These are phyloP conservation scores for Eriosoma lanigerum DNA, from an alignment of 1,140 invertebrate genomes.

Conservation along the genomic window DNA sequence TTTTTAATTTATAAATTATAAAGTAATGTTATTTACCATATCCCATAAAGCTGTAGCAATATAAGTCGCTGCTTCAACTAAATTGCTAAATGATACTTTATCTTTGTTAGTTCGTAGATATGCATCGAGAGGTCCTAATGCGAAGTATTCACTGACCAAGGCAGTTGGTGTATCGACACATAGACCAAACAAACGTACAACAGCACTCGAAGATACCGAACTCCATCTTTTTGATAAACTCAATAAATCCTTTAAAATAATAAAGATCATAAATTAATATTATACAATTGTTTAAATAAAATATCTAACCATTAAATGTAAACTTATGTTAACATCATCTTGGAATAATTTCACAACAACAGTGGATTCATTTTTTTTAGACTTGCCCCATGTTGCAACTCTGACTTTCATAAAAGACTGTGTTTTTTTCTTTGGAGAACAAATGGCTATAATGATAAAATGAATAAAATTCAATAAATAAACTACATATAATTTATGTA, in stretches of 20 bases:
- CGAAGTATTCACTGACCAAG: constrained; percentile 78
- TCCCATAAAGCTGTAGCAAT: constrained; percentile 80
- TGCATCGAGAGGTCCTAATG: constrained; percentile 73
- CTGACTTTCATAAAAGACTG: constrained; percentile 44
- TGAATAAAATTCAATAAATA: not conserved
- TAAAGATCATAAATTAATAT: constrained; percentile 54
- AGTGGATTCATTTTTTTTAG: constrained; percentile 43
- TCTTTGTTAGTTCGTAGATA: constrained; percentile 66
- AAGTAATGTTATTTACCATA: constrained; percentile 61
- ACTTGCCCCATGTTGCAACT: constrained; percentile 39
- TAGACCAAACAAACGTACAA: constrained; percentile 75
- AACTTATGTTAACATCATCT: constrained; percentile 38
- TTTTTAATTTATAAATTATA: not conserved
- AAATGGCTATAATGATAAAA: constrained; percentile 13
- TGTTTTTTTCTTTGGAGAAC: constrained; percentile 31
- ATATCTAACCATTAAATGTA: constrained; percentile 30
- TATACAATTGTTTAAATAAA: not conserved
- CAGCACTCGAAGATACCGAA: constrained; percentile 70
- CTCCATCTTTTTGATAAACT: constrained; percentile 73
- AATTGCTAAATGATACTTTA: constrained; percentile 67
- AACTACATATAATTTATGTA: not conserved
- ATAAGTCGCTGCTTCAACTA: constrained; percentile 76
- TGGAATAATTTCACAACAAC: constrained; percentile 49
- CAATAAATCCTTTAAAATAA: constrained; percentile 70
- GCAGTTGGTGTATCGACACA: constrained; percentile 74